These are phyloP conservation scores for Tenodera sinensis DNA, from an alignment of 2,888 invertebrate species.

Conservation along the genomic window DNA sequence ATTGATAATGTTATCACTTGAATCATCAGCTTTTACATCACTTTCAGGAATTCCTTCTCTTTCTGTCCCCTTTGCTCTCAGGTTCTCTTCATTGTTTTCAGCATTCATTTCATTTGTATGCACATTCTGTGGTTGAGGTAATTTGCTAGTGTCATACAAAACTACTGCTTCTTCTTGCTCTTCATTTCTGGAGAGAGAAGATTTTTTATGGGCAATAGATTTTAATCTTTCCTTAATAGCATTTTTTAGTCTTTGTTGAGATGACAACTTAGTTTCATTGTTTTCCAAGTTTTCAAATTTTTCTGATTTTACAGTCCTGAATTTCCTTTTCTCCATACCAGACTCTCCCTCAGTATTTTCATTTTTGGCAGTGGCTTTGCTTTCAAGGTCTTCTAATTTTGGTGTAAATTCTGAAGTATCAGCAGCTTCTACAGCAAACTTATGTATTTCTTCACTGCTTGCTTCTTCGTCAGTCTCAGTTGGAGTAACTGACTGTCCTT, in stretches of 20 bases:
- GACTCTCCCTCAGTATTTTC: background rate
- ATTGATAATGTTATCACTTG: background rate
- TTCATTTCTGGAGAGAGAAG: background rate
- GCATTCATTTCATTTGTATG: background rate
- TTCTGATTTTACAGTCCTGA: background rate
- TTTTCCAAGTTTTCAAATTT: background rate
- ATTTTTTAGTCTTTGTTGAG: background rate
- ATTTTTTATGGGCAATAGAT: background rate
- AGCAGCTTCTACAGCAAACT: background rate
- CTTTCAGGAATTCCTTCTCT: background rate
- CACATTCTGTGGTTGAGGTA: background rate
- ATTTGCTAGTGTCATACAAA: constrained; percentile 22
- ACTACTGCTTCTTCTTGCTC: constrained; percentile 1
- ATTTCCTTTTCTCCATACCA: background rate
- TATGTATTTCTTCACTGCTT: background rate
- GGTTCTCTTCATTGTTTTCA: background rate
- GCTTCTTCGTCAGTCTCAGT: background rate
- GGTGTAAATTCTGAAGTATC: background rate
- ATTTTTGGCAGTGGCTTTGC: background rate
- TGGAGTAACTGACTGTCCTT: background rate
- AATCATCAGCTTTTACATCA: background rate
- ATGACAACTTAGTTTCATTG: background rate
- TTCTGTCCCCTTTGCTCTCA: background rate
- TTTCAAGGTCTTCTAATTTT: background rate
- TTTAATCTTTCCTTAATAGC: background rate